Evolutionary conservation across 2,888 invertebrate species (phyloP), one percentile per base, ranked within the genome.

Genomic region (Amblyjoppa fuscipennis): DNA sequence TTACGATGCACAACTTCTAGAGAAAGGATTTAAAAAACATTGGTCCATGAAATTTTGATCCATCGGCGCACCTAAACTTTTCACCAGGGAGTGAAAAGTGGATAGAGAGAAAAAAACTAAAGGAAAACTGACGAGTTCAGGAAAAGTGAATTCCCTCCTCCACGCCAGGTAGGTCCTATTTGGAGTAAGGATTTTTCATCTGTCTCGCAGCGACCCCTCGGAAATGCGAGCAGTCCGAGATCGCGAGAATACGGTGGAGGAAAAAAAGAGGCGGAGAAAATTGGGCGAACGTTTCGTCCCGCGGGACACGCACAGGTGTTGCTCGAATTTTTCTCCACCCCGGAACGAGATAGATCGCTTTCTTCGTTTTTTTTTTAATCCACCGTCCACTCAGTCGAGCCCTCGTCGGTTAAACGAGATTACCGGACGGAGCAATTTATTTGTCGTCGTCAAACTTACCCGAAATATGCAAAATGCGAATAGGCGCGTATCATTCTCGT

Each of bases 401-500:
- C 13, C 45, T 13, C 45, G 13, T 45, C 3, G 45, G 13, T 13
- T 13, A 13, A 13, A 45, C 13, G 13, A 13, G 45, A 45, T 45
- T 45, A 45, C 45, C 13, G 45, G 45, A 45, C 5, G 45, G 45
- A 45, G 13, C 45, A 13, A 45, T 13, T 11, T 13, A 45, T 13
- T 45, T 45, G 45, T 45, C 13, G 13, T 11, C 45, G 45, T 45
- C 2, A 59, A 69, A 94, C 97, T 96, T 95, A 99, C 99, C 99
- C 99, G 79, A 97, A 97, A 92, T 97, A 96, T 85, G 99, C 98
- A 94, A 99, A 99, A 95, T 97, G 97, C 84, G 98, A 97, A 95
- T 98, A 99, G 79, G 98, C 97, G 93, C 96, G 96, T 97, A 99
- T 99, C 94, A 99, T 98, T 94, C 97, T 97, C 88, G 96, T 96